Evolutionary conservation across 2,113 vertebrate genomes (phyloP), one percentile per base, ranked within the genome.

Genomic region (Canis aureus): DNA sequence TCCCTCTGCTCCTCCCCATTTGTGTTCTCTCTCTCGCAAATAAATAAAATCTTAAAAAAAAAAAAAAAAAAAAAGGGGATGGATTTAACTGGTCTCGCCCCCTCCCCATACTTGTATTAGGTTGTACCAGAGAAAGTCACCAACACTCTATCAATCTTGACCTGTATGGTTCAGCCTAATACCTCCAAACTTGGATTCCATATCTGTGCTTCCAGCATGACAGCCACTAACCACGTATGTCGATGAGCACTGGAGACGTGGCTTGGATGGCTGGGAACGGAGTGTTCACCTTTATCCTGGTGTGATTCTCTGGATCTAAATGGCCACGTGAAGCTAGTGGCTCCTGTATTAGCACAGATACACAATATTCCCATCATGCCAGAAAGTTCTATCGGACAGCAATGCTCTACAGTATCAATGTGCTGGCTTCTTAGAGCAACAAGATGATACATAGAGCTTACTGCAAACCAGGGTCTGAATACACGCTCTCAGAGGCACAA

Each of bases 381-480:
- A 3, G 74, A 19, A 35, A 11, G 83, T 32, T 6, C 66, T 29
- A 0, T 1, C 5, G 15, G 7, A 5, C 6, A 11, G 16, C 27
- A 0, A 27, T 0, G 16, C 55, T 8, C 17, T 5, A 1, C 0
- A 0, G 29, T 3, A 7, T 49, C 79, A 0, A 0, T 0, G 38
- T 0, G 0, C 67, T 23, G 78, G 32, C 25, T 51, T 4, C 59
- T 57, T 2, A n/a, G 0, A 66, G 20, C 8, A 3, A 0, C 17
- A 13, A 1, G 8, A 66, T 0, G 0, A 66, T 1, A 3, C 4
- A 3, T 8, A 35, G 66, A 3, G 59, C 67, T 66, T 2, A 9
- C 3, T 2, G 23, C 74, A 35, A 66, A 38, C 13, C 0, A 59
- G n/a, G 22, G 17, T 35, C 83, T 25, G 1, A 20, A 22, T 2